Evolutionary conservation across 1,140 invertebrate genomes (phyloP), one percentile per base, ranked within the genome.

Genomic region (Achatina immaculata): DNA sequence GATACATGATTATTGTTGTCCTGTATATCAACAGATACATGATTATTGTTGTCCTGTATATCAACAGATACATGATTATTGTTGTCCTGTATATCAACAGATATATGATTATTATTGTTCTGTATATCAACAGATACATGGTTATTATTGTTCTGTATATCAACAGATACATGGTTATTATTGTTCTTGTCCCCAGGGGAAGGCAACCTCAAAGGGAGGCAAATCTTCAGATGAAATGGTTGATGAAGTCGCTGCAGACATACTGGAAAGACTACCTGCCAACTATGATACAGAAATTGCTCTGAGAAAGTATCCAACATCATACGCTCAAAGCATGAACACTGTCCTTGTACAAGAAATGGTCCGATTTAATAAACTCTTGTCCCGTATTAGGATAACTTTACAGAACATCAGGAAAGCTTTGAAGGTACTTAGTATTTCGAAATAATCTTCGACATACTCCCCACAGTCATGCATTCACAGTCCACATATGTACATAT

Each of bases 401-500:
- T 82, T 92, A 19, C 62, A 86, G 62, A 90, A 91, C 72, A 85
- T 92, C n/a, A 88, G 90, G 86, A 92, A 92, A 83, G 91, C 91
- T 42, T 90, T 92, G 62, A 92, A 95, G 92, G 96, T 89, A 78
- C 78, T 40, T 36, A n/a, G n/a, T n/a, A n/a, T n/a, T 86, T n/a
- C n/a, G n/a, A n/a, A 36, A 16, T 55, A 14, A 55, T 14, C n/a
- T 55, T 55, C 14, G 51, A n/a, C n/a, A n/a, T n/a, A n/a, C n/a
- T n/a, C n/a, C n/a, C n/a, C n/a, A n/a, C n/a, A n/a, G n/a, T n/a
- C n/a, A n/a, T n/a, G n/a, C n/a, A n/a, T n/a, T n/a, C n/a, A n/a
- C n/a, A n/a, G n/a, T n/a, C n/a, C n/a, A n/a, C n/a, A n/a, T n/a
- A n/a, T n/a, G n/a, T n/a, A n/a, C n/a, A n/a, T n/a, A n/a, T n/a